These are phyloP conservation scores for Heliocidaris tuberculata DNA, from an alignment of 35 echinoderm and acorn worm species.

Conservation along the genomic window DNA sequence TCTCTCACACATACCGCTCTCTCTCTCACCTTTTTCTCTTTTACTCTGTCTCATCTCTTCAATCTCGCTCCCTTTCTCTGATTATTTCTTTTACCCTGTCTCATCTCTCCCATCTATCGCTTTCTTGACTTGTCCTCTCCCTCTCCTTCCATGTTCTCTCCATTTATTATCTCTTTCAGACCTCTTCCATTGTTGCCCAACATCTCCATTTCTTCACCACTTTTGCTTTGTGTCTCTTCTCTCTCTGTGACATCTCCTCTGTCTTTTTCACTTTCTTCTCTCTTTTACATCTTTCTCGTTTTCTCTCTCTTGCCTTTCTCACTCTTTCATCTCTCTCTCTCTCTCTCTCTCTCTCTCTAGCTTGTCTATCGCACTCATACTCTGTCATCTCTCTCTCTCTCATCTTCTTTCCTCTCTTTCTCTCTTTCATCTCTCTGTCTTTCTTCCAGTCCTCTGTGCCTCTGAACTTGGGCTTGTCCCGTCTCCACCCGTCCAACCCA, in stretches of 20 bases:
- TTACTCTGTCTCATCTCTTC: too few relatives aligned
- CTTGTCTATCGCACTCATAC: neutral
- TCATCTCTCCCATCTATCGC: too few relatives aligned
- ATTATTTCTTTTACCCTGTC: too few relatives aligned
- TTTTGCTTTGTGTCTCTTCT: neutral
- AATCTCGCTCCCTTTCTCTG: neutral
- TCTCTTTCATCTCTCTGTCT: neutral
- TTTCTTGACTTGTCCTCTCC: too few relatives aligned
- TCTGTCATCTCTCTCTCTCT: neutral
- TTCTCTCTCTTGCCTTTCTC: neutral
- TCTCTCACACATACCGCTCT: neutral
- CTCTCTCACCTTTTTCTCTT: neutral
- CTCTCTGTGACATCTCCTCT: too few relatives aligned
- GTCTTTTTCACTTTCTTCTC: neutral
- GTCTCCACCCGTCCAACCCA: conserved; percentile 29
- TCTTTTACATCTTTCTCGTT: neutral
- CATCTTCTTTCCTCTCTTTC: neutral
- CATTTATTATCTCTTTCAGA: neutral
- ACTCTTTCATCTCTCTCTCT: neutral
- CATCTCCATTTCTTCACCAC: neutral
- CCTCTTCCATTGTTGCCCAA: neutral
- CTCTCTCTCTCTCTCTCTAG: neutral
- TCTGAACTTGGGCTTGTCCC: neutral
- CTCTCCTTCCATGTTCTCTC: too few relatives aligned
- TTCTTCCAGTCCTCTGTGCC: neutral